These are phyloP conservation scores for Ophraella communa DNA, from an alignment of 2,888 invertebrate genomes.

Conservation along the genomic window DNA sequence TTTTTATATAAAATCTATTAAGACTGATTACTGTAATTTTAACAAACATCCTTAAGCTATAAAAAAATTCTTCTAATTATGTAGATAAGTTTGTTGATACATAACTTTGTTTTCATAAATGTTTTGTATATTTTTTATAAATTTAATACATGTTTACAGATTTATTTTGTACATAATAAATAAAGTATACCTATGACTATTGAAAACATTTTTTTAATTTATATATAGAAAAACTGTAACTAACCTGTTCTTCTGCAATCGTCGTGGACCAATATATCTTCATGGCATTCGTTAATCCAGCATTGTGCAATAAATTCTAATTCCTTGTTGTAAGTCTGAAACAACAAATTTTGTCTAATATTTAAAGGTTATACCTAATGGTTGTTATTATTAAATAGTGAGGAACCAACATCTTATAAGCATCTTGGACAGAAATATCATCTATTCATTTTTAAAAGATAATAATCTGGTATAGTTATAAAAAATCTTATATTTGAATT, in stretches of 20 bases:
- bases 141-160: not conserved
- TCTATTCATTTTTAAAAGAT: no score
- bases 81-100: not conserved
- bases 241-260: slow-evolving; percentile 54
- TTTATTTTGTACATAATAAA: no score
- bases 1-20: not conserved
- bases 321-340: slow-evolving; percentile 55
- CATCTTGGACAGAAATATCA: no score
- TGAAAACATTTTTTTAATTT: no score
- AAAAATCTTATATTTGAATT: no score
- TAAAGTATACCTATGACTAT: no score
- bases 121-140: no score
- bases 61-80: not conserved
- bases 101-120: not conserved
- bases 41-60: not conserved
- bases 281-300: slow-evolving; percentile 55
- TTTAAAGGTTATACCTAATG: no score
- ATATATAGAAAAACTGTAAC: no score
- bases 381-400: no score
- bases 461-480: no score
- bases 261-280: slow-evolving; percentile 52
- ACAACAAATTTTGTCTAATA: slow-evolving; percentile 21
- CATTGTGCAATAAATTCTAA: slow-evolving; percentile 56
- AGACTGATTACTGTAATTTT: not conserved
- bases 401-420: no score